These are phyloP conservation scores for Monomorium pharaonis DNA, from an alignment of 1,140 invertebrate species.

Conservation along the genomic window DNA sequence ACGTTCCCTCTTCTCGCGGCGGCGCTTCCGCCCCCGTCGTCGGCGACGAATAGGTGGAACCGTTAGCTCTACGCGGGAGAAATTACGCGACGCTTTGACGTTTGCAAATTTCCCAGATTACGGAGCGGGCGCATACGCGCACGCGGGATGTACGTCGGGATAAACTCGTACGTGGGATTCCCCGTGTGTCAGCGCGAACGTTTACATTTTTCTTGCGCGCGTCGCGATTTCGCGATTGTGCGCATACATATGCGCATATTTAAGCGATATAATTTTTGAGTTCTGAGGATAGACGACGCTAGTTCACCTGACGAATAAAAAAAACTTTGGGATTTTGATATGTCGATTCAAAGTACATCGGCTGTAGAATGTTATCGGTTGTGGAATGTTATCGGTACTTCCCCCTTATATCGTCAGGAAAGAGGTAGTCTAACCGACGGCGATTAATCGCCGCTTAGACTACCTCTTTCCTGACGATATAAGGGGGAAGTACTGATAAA, in stretches of 20 bases:
- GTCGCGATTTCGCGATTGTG: constrained; percentile 4
- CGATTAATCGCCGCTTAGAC: constrained; percentile 33
- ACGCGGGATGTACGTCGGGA: not conserved
- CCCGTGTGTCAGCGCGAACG: constrained; percentile 55
- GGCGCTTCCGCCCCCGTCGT: not conserved
- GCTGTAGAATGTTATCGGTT: not conserved
- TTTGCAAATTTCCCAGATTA: not conserved
- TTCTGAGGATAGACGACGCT: not conserved
- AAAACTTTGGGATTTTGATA: not conserved
- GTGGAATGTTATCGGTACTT: no score
- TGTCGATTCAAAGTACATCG: not conserved
- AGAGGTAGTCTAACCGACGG: not conserved
- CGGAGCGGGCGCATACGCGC: not conserved
- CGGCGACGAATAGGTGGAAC: not conserved
- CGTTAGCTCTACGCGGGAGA: not conserved
- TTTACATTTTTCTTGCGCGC: constrained; percentile 1
- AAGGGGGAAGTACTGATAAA: constrained; percentile 58
- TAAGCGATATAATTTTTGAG: not conserved
- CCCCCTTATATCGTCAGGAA: no score
- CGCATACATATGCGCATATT: not conserved
- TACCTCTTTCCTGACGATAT: constrained; percentile 60
- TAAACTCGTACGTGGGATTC: constrained; percentile 56
- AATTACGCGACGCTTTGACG: not conserved
- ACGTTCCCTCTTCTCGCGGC: not conserved
- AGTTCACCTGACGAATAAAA: not conserved